Base-by-base conservation (phyloP, 2,797 vertebrate species). In the Lerista edwardsae region DNA sequence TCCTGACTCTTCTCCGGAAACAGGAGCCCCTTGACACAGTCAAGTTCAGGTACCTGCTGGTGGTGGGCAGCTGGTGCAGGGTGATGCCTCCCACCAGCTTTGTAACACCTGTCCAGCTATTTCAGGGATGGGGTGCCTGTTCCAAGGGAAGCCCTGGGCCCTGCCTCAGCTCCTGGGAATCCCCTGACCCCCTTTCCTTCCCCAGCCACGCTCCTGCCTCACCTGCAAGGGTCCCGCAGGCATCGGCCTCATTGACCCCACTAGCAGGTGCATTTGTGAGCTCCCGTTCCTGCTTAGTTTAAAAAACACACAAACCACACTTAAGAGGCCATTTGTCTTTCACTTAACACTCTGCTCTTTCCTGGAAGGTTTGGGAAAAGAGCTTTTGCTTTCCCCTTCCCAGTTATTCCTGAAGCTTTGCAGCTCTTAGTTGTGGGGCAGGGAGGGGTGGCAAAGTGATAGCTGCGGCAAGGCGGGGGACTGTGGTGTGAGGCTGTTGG, bases 1-100 rank as follows among this genome's bases (percentile, higher is more conserved):
- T 97, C 34, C 93, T 99, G 27, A 95, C 94, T 44, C 94, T 98
- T 86, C 93, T 97, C 91, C 97, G 92, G 92, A 97, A 96, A 88
- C 94, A 96, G 80, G 84, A 96, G 77, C 87, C 95, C 84, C 29
- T 94, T 4, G 96, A 99, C 93, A 86, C 95, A 90, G 78, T 90
- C 31, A 95, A 92, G 84, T 97, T 97, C 95, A 98, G 98, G 98
- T 98, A 95, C 92, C 93, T 94, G 77, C 59, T 86, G 34, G 11
- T 57, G 41, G 64, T 76, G 14, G 12, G 1, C 64, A 17, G n/a
- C 19, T 68, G 0, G 9, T 27, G 55, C 55, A 68, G 2, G 72
- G 39, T 47, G 25, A 15, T 8, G 23, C 67, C n/a, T 78, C 80
- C 44, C 47, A 80, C 51, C 25, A n/a, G 44, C 36, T 41, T 15